These are phyloP conservation scores for Troides helena DNA, from an alignment of 2,888 invertebrate species.

Conservation along the genomic window DNA sequence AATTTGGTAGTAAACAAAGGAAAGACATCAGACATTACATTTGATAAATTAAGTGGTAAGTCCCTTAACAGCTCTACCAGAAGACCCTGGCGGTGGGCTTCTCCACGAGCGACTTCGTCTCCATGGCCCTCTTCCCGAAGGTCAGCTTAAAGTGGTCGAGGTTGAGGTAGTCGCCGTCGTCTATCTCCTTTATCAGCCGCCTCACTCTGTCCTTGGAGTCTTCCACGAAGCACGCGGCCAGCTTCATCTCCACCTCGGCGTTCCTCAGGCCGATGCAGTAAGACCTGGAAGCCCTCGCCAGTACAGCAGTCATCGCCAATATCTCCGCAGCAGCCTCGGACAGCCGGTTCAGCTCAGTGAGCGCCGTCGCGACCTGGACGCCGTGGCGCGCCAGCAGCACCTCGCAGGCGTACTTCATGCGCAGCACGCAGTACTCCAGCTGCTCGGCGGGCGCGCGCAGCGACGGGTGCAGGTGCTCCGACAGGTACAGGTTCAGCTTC, in stretches of 20 bases:
- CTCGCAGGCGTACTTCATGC: constrained; percentile 82
- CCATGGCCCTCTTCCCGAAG: constrained; percentile 57
- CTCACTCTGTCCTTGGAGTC: constrained; percentile 50
- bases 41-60: too few species aligned
- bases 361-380: constrained; percentile 78
- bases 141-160: constrained; percentile 56
- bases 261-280: constrained; percentile 92
- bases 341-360: constrained; percentile 85
- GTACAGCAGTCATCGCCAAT: constrained; percentile 88
- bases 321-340: constrained; percentile 86
- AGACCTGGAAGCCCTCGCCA: constrained; percentile 87
- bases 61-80: constrained; percentile 42
- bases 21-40: too few species aligned
- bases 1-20: too few species aligned
- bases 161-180: constrained; percentile 65
- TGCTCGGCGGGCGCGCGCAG: constrained; percentile 77
- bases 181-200: constrained; percentile 54
- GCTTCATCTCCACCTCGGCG: constrained; percentile 74
- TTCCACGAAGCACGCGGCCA: constrained; percentile 61
- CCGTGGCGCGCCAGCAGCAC: constrained; percentile 83
- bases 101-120: constrained; percentile 47
- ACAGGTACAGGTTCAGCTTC: constrained; percentile 78
- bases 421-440: constrained; percentile 83
- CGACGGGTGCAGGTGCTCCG: constrained; percentile 88
- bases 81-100: constrained; percentile 55